A percentile compares a stretch with the other conserved stretches of the same genome.
phyloP scores from a whole-genome alignment of 2,113 vertebrate species.

The Malurus melanocephalus region DNA sequence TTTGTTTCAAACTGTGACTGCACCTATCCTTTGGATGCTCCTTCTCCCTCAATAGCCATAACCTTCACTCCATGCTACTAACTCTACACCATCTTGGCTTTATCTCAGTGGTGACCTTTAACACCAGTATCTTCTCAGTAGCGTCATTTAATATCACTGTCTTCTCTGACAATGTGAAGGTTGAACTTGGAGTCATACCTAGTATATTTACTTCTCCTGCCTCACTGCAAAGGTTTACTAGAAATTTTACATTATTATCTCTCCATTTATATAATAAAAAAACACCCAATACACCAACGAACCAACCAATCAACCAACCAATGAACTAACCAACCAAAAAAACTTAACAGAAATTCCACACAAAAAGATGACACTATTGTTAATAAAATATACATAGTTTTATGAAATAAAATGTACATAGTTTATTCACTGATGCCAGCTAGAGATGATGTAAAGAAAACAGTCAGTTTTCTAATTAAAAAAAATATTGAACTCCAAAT shows the following conservation, averaged over 20 bases:
- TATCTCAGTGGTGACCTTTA: not conserved
- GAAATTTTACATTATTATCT: not conserved
- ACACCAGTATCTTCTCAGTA: not conserved
- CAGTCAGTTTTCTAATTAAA: not conserved
- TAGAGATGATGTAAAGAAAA: not conserved
- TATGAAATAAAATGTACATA: not conserved
- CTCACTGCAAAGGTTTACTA: not conserved
- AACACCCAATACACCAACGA: not conserved
- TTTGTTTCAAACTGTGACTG: not conserved
- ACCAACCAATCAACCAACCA: not conserved
- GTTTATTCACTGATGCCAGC: fast-evolving
- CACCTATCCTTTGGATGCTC: not conserved
- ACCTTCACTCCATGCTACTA: not conserved
- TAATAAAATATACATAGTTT: not conserved
- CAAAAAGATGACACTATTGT: not conserved
- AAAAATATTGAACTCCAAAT: not conserved
- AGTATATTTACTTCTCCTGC: not conserved
- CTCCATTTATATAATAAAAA: not conserved
- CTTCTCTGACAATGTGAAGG: not conserved
- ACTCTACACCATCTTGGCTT: not conserved
- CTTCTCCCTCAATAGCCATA: not conserved
- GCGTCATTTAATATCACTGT: not conserved
- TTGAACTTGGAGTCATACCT: not conserved
- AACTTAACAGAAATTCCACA: not conserved
- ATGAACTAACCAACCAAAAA: no score